Conservation (phyloP, 1,140 invertebrate genomes). For the Drosophila tristis region DNA sequence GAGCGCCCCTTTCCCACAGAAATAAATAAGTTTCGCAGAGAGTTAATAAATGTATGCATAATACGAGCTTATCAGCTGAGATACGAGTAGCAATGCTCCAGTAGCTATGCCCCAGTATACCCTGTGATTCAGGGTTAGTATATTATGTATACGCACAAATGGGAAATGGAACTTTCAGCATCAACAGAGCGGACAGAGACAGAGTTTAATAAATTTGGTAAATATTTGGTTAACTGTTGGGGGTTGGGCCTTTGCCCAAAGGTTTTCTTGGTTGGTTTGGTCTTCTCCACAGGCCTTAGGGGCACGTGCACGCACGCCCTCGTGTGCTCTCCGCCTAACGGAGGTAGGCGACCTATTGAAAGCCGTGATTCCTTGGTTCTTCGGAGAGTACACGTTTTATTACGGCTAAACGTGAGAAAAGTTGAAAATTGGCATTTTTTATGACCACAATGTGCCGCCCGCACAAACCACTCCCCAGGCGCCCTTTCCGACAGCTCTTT, state of each 20-base stretch:
- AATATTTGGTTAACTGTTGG: slow-evolving; percentile 66
- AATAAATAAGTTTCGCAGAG: no score
- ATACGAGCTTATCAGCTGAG: no score
- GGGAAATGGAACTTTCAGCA: slow-evolving; percentile 7
- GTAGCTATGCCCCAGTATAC: no score
- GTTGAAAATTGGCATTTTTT: slow-evolving; percentile 72
- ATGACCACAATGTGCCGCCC: slow-evolving; percentile 67
- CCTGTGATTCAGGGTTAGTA: no score
- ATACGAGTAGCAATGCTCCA: no score
- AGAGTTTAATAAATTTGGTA: slow-evolving; percentile 69
- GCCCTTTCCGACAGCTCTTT: slow-evolving; percentile 1
- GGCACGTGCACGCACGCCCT: no score
- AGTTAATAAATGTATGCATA: no score
- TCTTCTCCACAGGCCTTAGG: not conserved
- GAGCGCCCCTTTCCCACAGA: no score
- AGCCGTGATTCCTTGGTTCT: slow-evolving; percentile 51
- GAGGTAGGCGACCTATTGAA: slow-evolving; percentile 31
- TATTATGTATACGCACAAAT: slow-evolving; percentile 13
- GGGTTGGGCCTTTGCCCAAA: slow-evolving; percentile 45
- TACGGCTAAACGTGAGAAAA: slow-evolving; percentile 66
- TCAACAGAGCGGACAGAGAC: slow-evolving; percentile 22
- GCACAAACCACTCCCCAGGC: not conserved
- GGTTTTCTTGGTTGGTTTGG: slow-evolving; percentile 2
- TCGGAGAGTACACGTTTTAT: slow-evolving; percentile 62
- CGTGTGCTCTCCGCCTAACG: slow-evolving; percentile 2